Evolutionary conservation across 2,888 invertebrate genomes (phyloP).

Genomic region (Portevinia maculata): DNA sequence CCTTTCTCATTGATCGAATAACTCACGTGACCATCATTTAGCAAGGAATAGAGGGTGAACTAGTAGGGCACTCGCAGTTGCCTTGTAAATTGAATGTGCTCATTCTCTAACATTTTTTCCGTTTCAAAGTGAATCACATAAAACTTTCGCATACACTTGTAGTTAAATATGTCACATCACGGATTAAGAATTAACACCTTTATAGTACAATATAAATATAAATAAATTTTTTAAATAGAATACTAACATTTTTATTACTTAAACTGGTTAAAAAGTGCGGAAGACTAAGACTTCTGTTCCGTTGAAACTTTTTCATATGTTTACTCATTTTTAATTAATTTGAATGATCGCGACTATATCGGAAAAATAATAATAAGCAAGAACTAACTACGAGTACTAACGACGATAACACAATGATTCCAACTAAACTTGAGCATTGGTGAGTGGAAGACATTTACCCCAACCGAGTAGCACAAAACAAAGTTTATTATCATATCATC

Average conservation of each 20-base stretch:
- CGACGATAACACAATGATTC: slow-evolving; percentile 49
- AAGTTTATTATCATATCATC: slow-evolving; percentile 43
- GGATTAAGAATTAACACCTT: background rate
- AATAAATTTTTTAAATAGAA: background rate
- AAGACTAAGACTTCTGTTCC: slow-evolving; percentile 58
- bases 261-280: slow-evolving; percentile 52
- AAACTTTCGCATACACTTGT: too few relatives aligned
- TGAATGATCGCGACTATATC: background rate
- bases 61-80: too few relatives aligned
- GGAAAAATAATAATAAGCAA: slow-evolving; percentile 27
- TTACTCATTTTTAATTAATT: slow-evolving; percentile 40
- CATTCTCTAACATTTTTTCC: too few relatives aligned
- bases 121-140: too few relatives aligned
- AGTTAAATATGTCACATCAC: background rate
- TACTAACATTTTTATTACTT: slow-evolving; percentile 58
- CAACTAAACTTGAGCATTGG: slow-evolving; percentile 54
- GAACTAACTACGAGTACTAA: slow-evolving; percentile 43
- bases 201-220: background rate
- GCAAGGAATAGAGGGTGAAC: too few relatives aligned
- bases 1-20: too few relatives aligned
- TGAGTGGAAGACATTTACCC: slow-evolving; percentile 45
- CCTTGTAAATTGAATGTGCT: too few relatives aligned
- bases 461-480: slow-evolving; percentile 26
- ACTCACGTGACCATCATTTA: too few relatives aligned
- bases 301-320: slow-evolving; percentile 49